Evolutionary conservation across 1,140 invertebrate genomes (phyloP).

Genomic region (Asbolus verrucosus): DNA sequence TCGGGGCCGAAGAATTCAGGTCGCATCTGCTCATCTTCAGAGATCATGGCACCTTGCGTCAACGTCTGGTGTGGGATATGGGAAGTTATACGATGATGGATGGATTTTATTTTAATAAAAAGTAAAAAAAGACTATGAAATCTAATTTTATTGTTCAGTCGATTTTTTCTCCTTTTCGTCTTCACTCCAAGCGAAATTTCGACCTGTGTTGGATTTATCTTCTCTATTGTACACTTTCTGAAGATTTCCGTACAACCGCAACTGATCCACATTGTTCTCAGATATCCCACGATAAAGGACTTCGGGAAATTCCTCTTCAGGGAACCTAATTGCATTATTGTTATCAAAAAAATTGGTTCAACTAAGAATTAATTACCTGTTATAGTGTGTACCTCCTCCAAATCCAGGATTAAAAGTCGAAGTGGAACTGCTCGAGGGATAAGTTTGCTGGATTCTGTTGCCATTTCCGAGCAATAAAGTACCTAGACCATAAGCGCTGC

Average conservation of each 20-base stretch:
- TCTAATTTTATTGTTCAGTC: slow-evolving; percentile 9
- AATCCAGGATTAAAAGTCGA: slow-evolving; percentile 51
- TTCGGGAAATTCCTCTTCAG: slow-evolving; percentile 48
- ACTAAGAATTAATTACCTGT: too few species aligned
- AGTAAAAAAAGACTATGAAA: too few species aligned
- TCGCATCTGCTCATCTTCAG: slow-evolving; percentile 40
- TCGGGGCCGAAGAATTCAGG: slow-evolving; percentile 40
- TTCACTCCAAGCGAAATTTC: slow-evolving; percentile 70
- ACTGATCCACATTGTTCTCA: slow-evolving; percentile 49
- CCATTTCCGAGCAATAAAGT: slow-evolving; percentile 59
- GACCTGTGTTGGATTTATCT: slow-evolving; percentile 61
- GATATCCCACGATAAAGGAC: slow-evolving; percentile 16
- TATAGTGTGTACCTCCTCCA: slow-evolving; percentile 50
- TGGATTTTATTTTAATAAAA: too few species aligned
- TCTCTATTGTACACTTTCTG: slow-evolving; percentile 45
- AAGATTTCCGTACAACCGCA: slow-evolving; percentile 51
- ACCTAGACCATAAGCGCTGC: slow-evolving; percentile 73
- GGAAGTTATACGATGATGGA: neutral
- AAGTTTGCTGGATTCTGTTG: slow-evolving; percentile 1
- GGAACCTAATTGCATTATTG: slow-evolving; percentile 46
- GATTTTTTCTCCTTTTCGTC: slow-evolving; percentile 56
- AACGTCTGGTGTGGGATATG: neutral
- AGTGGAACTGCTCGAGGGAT: slow-evolving; percentile 29
- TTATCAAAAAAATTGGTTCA: too few species aligned
- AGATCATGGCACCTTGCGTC: too few species aligned